phyloP scores from a whole-genome alignment of 2,888 invertebrate species.

The Campoplex nolae region DNA sequence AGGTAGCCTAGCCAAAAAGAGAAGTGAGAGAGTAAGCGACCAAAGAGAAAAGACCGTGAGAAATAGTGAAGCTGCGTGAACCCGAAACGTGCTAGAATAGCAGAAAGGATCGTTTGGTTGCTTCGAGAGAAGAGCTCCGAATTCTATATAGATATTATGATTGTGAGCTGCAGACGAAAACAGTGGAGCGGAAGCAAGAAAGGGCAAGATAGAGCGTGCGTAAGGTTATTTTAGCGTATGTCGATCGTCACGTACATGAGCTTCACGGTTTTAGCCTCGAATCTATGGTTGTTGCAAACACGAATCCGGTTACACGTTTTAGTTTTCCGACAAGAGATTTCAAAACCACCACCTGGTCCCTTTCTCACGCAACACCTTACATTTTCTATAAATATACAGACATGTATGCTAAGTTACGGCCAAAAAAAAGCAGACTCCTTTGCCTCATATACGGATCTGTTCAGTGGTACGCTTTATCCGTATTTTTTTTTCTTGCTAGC shows the following conservation, averaged over 20 bases:
- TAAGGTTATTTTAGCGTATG: conserved; percentile 62
- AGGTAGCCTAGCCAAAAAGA: conserved; percentile 20
- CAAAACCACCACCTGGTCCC: conserved; percentile 44
- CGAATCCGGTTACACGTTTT: conserved; percentile 65
- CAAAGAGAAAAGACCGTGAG: conserved; percentile 51
- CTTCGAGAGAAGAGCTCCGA: conserved; percentile 17
- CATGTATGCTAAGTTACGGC: conserved; percentile 1
- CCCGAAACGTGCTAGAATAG: conserved; percentile 51
- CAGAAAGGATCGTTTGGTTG: conserved; percentile 45
- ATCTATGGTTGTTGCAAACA: conserved; percentile 60
- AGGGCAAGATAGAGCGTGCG: conserved; percentile 47
- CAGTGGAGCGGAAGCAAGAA: conserved; percentile 27
- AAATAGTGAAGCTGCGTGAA: conserved; percentile 43
- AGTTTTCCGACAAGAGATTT: conserved; percentile 52
- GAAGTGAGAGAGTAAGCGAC: conserved; percentile 43
- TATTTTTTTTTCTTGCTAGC: conserved; percentile 7
- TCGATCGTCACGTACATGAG: conserved; percentile 65
- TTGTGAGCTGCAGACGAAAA: conserved; percentile 9
- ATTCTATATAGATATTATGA: conserved; percentile 34
- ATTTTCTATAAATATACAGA: conserved; percentile 31
- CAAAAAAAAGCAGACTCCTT: conserved; percentile 24
- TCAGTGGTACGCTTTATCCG: conserved; percentile 17
- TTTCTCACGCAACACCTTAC: conserved; percentile 59
- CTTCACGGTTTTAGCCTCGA: conserved; percentile 62
- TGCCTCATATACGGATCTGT: neutral